Percentiles rank a stretch among this genome's conserved stretches.
phyloP scores from a whole-genome alignment of 1,140 invertebrate genomes.

The Calliphora vicina region DNA sequence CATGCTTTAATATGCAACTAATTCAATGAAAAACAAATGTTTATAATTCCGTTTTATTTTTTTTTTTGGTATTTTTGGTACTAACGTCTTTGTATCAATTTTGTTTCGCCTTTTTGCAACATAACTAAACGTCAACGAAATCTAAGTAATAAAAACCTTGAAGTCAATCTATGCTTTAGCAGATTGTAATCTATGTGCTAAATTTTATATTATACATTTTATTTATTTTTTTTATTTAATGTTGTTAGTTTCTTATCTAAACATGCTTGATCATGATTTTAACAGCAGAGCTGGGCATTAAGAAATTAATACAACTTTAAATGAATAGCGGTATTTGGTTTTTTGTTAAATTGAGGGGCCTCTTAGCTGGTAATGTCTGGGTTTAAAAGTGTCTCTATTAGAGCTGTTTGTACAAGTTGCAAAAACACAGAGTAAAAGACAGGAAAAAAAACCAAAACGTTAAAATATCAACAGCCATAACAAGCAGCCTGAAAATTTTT shows the following conservation, averaged over 20 bases:
- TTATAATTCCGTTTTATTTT: neutral
- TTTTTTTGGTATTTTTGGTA: neutral
- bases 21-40: constrained; percentile 23
- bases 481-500: neutral
- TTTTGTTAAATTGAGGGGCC: neutral
- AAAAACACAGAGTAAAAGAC: neutral
- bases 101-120: neutral
- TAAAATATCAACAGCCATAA: constrained; percentile 11
- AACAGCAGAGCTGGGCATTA: neutral
- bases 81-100: neutral
- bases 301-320: neutral
- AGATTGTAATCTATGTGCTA: constrained; percentile 27
- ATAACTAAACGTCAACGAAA: constrained; percentile 9
- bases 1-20: constrained; percentile 19
- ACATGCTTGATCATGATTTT: constrained; percentile 11
- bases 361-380: neutral
- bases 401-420: neutral
- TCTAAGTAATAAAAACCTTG: constrained; percentile 11
- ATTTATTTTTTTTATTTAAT: neutral
- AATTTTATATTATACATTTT: constrained; percentile 7
- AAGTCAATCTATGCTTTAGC: constrained; percentile 23
- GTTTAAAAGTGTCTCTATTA: constrained; percentile 5
- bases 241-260: too few species aligned
- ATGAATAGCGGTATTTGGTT: neutral
- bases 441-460: neutral